A percentile compares a stretch with the other conserved stretches of the same genome.
Conservation (phyloP, 2,888 invertebrate genomes). For the Scaptomyza parva region DNA sequence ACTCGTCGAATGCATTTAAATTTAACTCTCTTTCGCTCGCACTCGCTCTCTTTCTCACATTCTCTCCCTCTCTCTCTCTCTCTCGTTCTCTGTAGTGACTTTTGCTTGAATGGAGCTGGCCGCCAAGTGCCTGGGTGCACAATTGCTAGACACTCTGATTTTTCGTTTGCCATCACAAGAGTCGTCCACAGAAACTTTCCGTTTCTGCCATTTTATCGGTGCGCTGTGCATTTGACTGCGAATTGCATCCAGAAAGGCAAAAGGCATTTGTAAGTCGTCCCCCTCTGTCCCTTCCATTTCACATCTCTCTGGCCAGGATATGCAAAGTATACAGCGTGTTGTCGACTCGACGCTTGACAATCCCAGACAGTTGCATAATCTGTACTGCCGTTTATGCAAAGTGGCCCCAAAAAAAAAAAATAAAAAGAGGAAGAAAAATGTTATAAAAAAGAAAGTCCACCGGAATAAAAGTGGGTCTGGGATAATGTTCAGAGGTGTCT, state of each 20-base stretch:
- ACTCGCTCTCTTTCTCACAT: neutral
- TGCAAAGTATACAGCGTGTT: conserved; percentile 71
- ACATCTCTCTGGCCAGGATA: conserved; percentile 62
- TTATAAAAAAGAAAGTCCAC: conserved; percentile 16
- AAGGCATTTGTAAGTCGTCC: conserved; percentile 68
- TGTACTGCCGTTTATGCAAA: conserved; percentile 77
- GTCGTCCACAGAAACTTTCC: conserved; percentile 63
- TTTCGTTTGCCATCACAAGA: conserved; percentile 69
- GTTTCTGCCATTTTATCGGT: conserved; percentile 44
- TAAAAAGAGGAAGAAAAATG: neutral
- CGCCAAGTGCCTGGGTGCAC: conserved; percentile 60
- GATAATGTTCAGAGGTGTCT: conserved; percentile 61
- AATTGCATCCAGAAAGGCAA: conserved; percentile 64
- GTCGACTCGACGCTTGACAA: conserved; percentile 66
- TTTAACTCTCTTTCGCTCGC: conserved; percentile 40
- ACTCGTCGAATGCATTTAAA: conserved; percentile 34
- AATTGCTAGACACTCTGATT: conserved; percentile 76
- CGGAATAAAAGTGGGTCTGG: conserved; percentile 19
- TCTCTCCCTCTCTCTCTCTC: neutral
- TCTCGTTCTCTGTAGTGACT: conserved; percentile 2
- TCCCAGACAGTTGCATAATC: conserved; percentile 78
- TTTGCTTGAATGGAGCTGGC: conserved; percentile 46
- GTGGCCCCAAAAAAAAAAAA: conserved; percentile 49
- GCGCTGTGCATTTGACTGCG: conserved; percentile 61
- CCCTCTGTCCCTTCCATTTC: neutral